These are phyloP conservation scores for Diadema setosum DNA, from an alignment of 35 echinoderm and acorn worm genomes.

Conservation along the genomic window DNA sequence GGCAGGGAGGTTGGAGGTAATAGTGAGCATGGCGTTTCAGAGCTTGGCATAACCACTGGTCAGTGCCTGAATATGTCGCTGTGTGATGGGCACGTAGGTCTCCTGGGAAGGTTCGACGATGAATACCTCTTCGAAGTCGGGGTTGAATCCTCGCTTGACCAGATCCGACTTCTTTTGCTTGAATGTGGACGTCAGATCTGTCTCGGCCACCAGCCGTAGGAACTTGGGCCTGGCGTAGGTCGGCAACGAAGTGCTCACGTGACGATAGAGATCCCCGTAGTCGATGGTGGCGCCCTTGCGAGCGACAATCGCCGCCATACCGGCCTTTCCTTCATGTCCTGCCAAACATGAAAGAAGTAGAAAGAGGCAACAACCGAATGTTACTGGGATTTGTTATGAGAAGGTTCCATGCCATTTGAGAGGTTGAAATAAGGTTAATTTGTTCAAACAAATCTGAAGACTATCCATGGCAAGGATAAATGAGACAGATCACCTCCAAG, in stretches of 20 bases:
- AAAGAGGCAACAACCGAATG: too few species aligned
- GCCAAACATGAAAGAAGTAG: too few species aligned
- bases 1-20: too few species aligned
- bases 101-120: slow-evolving; percentile 16
- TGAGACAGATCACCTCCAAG: too few species aligned
- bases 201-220: slow-evolving; percentile 34
- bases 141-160: slow-evolving; percentile 55
- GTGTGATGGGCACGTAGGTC: slow-evolving; percentile 12
- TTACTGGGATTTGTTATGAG: too few species aligned
- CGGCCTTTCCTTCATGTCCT: slow-evolving; percentile 58
- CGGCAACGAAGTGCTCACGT: slow-evolving; percentile 23
- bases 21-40: background rate
- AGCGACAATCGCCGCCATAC: slow-evolving; percentile 56
- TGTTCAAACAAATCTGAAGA: too few species aligned
- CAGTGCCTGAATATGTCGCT: background rate
- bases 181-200: slow-evolving; percentile 61
- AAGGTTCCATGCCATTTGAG: too few species aligned
- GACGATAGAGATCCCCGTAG: slow-evolving; percentile 16
- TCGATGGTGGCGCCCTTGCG: slow-evolving; percentile 1
- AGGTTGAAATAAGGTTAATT: too few species aligned
- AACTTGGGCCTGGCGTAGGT: slow-evolving; percentile 63
- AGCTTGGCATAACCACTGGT: background rate
- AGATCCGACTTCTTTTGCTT: slow-evolving; percentile 67
- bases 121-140: slow-evolving; percentile 41
- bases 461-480: too few species aligned